Evolutionary conservation across 2,113 vertebrate species (phyloP), one percentile per base, ranked within the genome.

Genomic region (Pseudorhombus dupliciocellatus): DNA sequence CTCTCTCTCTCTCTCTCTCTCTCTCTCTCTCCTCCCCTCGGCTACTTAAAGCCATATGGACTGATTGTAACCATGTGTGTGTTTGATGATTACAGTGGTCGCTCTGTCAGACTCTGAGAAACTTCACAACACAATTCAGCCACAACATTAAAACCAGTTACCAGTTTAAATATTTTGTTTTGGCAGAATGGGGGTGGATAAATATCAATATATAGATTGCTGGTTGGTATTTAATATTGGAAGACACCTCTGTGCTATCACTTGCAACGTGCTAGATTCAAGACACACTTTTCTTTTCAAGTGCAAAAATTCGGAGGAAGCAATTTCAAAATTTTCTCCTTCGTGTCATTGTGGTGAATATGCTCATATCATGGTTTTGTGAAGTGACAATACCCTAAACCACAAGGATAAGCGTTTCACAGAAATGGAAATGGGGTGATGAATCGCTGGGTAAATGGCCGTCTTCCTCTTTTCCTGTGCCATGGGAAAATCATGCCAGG

Each of bases 61-160:
- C 37, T 70, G 81, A 91, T 85, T 84, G 82, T 63, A 81, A 76
- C 80, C 90, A 88, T 85, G 66, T 91, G 86, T 69, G 70, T 78
- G 72, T 84, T 80, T 87, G 88, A 80, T 77, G 76, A 86, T 77
- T 84, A 84, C 73, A 89, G 80, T 80, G 76, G 86, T 71, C 73
- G 85, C 68, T 85, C 84, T 76, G 84, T 89, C 62, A 78, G 75
- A 62, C 68, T 77, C 64, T 82, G 79, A 83, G 71, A 85, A 83
- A 68, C 16, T 70, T 71, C 46, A 42, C 59, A 40, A 14, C 37
- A 44, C 34, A 37, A 40, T 12, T 40, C 57, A 40, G 34, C 57
- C 57, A 42, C 58, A 42, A 25, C 58, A 61, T 40, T 58, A 21
- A 34, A 34, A 21, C 57, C 57, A 59, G n/a, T 22, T 40, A 24